Percentiles rank a stretch among this genome's conserved stretches.
phyloP scores from a whole-genome alignment of 2,113 vertebrate species.

The Cynoglossus semilaevis region DNA sequence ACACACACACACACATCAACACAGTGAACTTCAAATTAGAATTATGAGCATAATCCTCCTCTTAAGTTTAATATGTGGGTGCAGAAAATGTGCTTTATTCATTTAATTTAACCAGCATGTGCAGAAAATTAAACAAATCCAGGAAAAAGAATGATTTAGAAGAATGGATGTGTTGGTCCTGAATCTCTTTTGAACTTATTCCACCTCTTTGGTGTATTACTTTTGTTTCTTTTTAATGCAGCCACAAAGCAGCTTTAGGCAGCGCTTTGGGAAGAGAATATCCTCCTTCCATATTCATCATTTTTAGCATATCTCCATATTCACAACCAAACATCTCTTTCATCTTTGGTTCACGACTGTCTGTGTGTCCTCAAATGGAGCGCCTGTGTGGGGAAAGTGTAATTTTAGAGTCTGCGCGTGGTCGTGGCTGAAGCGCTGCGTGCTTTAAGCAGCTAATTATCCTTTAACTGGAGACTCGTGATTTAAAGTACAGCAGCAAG shows the following conservation, averaged over 20 bases:
- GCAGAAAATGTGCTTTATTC: slow-evolving; percentile 50
- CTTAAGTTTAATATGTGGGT: slow-evolving; percentile 5
- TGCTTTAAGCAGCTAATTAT: slow-evolving; percentile 33
- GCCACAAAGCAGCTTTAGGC: slow-evolving; percentile 19
- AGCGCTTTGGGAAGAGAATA: slow-evolving; percentile 32
- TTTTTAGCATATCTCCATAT: slow-evolving; percentile 38
- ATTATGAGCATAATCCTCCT: slow-evolving; percentile 25
- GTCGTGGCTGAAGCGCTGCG: slow-evolving; percentile 1
- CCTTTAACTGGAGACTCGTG: slow-evolving; percentile 27
- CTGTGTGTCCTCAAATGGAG: slow-evolving; percentile 40
- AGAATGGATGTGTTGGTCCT: slow-evolving; percentile 30
- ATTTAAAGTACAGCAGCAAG: slow-evolving; percentile 20
- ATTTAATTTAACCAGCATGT: too few relatives aligned
- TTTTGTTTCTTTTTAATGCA: slow-evolving; percentile 25
- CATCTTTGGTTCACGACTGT: slow-evolving; percentile 38
- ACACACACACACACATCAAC: slow-evolving; percentile 37
- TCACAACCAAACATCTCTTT: slow-evolving; percentile 50
- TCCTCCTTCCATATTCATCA: slow-evolving; percentile 42
- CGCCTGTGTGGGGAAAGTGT: slow-evolving; percentile 5
- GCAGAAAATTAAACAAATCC: too few relatives aligned
- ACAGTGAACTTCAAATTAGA: slow-evolving; percentile 41
- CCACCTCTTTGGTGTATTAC: slow-evolving; percentile 1
- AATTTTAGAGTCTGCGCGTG: slow-evolving; percentile 8
- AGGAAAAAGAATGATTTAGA: too few relatives aligned
- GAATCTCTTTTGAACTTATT: slow-evolving; percentile 50